Conservation (phyloP, 64 coral and sea anemone species). For the Montipora sp. region DNA sequence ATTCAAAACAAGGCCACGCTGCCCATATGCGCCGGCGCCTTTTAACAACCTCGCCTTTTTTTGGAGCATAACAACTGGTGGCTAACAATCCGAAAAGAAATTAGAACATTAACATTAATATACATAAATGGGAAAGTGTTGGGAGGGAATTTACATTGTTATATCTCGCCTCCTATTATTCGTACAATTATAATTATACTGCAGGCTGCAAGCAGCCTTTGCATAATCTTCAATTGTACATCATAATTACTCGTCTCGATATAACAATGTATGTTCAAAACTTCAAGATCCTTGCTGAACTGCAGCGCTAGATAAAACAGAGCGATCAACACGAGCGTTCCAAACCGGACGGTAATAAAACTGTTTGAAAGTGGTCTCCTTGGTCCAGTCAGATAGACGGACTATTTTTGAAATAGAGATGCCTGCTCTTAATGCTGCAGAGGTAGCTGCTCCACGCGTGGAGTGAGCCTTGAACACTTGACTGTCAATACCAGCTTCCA, state of each 20-base stretch:
- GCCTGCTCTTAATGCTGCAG: slow-evolving; percentile 19
- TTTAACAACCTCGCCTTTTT: not conserved
- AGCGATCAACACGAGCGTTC: not conserved
- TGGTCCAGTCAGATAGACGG: slow-evolving; percentile 33
- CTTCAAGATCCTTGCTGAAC: not conserved
- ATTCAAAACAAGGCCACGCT: not conserved
- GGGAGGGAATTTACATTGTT: slow-evolving; percentile 44
- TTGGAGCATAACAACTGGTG: not conserved
- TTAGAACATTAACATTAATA: not conserved
- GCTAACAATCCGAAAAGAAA: not conserved
- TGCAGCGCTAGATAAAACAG: not conserved
- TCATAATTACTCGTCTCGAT: slow-evolving; percentile 61
- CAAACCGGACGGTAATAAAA: slow-evolving; percentile 38
- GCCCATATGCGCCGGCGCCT: not conserved
- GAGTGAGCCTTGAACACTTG: slow-evolving; percentile 50
- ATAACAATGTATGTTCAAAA: slow-evolving; percentile 62
- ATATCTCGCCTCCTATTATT: slow-evolving; percentile 55
- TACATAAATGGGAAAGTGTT: not conserved
- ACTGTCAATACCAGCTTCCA: slow-evolving; percentile 6
- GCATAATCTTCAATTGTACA: slow-evolving; percentile 63
- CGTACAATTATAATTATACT: slow-evolving; percentile 32
- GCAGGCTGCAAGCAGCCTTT: slow-evolving; percentile 48
- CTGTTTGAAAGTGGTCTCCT: slow-evolving; percentile 20
- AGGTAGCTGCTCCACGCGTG: slow-evolving; percentile 13
- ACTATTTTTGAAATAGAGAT: slow-evolving; percentile 23